phyloP scores from a whole-genome alignment of 2,888 invertebrate species.

The Conistra vaccinii region DNA sequence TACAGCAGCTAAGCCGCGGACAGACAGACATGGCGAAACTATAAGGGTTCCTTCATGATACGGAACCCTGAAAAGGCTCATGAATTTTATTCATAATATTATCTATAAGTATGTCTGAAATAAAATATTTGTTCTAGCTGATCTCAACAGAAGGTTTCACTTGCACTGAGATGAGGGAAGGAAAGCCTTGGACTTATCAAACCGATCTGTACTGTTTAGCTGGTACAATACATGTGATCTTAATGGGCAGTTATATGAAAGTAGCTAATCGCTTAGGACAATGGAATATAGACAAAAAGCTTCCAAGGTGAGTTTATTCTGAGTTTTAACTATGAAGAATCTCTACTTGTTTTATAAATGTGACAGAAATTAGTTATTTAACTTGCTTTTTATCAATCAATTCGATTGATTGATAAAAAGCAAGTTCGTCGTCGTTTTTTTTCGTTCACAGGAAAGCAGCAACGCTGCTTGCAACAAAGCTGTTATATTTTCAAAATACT shows the following conservation, averaged over 20 bases:
- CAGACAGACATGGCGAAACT: too few species aligned
- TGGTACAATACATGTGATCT: slow-evolving; percentile 96
- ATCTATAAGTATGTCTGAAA: neutral
- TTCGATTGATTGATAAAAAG: too few species aligned
- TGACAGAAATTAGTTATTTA: neutral
- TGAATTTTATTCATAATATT: neutral
- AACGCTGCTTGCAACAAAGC: neutral
- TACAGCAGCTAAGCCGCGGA: too few species aligned
- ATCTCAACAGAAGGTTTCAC: slow-evolving; percentile 95
- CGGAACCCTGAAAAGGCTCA: neutral
- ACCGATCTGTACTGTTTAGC: slow-evolving; percentile 97
- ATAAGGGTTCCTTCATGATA: too few species aligned
- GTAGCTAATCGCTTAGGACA: slow-evolving; percentile 91
- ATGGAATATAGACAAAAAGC: slow-evolving; percentile 93
- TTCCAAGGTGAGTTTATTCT: slow-evolving; percentile 91
- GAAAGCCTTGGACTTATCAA: slow-evolving; percentile 98
- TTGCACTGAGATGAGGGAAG: slow-evolving; percentile 97
- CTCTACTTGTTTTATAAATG: neutral
- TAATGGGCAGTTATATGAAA: slow-evolving; percentile 97
- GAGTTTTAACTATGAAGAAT: neutral
- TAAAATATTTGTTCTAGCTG: slow-evolving; percentile 82
- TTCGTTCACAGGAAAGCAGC: neutral
- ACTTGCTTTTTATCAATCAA: neutral
- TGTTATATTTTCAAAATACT: neutral
- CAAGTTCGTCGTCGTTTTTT: neutral